Conservation (phyloP, 2,888 invertebrate genomes). For the Epinotia brunnichana region DNA sequence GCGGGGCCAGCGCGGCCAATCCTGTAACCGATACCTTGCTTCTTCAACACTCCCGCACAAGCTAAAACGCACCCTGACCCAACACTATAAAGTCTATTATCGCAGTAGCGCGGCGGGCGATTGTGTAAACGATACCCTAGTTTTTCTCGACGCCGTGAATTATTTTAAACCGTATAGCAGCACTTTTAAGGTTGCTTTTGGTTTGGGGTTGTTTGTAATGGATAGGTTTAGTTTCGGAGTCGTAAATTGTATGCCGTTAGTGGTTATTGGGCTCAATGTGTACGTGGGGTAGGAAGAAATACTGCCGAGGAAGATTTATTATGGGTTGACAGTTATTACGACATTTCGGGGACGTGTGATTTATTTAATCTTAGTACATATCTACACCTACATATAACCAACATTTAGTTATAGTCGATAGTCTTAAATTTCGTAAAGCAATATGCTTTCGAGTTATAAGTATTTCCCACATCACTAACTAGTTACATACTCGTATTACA, state of each 20-base stretch:
- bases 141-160: slow-evolving; percentile 58
- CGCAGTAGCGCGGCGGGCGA: slow-evolving; percentile 38
- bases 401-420: too few relatives aligned
- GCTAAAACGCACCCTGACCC: slow-evolving; percentile 43
- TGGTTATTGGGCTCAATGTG: slow-evolving; percentile 27
- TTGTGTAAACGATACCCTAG: slow-evolving; percentile 79
- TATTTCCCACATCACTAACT: too few relatives aligned
- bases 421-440: too few relatives aligned
- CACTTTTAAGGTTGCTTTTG: slow-evolving; percentile 51
- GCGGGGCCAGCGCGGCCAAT: slow-evolving; percentile 79
- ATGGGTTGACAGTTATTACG: neutral
- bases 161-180: slow-evolving; percentile 52
- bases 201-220: slow-evolving; percentile 61
- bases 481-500: too few relatives aligned
- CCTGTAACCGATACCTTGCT: slow-evolving; percentile 82
- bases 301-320: slow-evolving; percentile 2
- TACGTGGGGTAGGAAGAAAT: slow-evolving; percentile 3
- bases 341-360: neutral
- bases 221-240: slow-evolving; percentile 57
- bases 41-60: slow-evolving; percentile 62
- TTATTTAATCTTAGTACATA: neutral
- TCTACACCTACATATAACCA: too few relatives aligned
- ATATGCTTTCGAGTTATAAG: too few relatives aligned
- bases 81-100: slow-evolving; percentile 45
- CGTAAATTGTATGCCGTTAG: slow-evolving; percentile 35